Base-by-base conservation (phyloP, 2,797 vertebrate genomes). In the Clarias platycephalus region DNA sequence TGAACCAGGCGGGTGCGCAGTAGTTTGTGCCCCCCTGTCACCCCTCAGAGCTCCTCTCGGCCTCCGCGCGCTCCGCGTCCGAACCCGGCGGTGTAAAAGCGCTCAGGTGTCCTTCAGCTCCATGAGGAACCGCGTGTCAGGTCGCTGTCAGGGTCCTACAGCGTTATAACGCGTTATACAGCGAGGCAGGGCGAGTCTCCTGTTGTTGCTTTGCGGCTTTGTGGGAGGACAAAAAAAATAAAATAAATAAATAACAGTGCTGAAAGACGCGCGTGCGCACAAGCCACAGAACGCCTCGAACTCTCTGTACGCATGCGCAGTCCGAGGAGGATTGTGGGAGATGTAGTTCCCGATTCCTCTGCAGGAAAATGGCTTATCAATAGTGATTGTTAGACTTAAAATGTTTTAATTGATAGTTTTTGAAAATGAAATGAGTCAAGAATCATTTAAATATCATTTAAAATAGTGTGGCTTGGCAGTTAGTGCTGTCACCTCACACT, bases 251-350 rank as follows among this genome's bases (percentile, higher is more conserved):
- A 94, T 93, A 92, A 92, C 90, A 89, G 89, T 84, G 86, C 49
- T 40, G 40, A 80, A 64, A 66, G 80, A 55, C 20, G 74, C 94
- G 93, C 95, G 92, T 93, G 95, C 94, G 94, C 89, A 49, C 10
- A 49, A 49, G 12, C 44, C 44, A 49, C 44, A 40, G 10, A 0
- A 76, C 7, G 7, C 9, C 53, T 85, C 12, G 4, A 2, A 13
- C 44, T 12, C 12, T 13, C 10, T 49, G 44, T 13, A 24, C 80
- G 55, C 81, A 82, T 62, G 68, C 81, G 68, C 76, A 15, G 79
- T 31, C 13, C 20, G 15, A 2, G 3, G 0, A 84, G 92, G 55
- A 83, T 91, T 92, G 40, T 95, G 94, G 95, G 93, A 92, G 58
- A 88, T 95, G 95, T 91, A 93, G 80, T 82, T 60, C 6, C 12